Percentiles rank a stretch among this genome's conserved stretches.
Conservation (phyloP, 1,140 invertebrate species). For the Armadillidium nasatum region DNA sequence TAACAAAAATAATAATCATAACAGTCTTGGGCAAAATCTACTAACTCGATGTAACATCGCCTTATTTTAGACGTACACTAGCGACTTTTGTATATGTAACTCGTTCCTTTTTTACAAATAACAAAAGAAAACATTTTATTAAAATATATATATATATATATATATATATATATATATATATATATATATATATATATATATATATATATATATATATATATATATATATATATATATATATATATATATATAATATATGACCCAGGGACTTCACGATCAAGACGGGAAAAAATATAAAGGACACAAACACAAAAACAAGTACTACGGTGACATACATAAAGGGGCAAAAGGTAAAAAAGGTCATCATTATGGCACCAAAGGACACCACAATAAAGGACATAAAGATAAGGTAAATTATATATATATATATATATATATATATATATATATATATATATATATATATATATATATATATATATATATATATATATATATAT, state of each 20-base stretch:
- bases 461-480: no score
- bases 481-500: no score
- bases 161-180: neutral
- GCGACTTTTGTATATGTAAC: no score
- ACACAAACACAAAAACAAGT: constrained; percentile 37
- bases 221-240: neutral
- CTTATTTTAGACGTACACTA: no score
- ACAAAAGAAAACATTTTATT: neutral
- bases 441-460: no score
- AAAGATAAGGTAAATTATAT: constrained; percentile 36
- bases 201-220: constrained; percentile 11
- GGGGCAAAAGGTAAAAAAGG: constrained; percentile 42
- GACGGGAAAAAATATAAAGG: constrained; percentile 40
- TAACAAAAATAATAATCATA: no score
- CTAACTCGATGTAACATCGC: no score
- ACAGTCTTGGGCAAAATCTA: no score
- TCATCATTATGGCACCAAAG: constrained; percentile 38
- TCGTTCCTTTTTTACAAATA: neutral
- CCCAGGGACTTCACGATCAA: constrained; percentile 31
- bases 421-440: no score
- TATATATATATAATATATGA: neutral
- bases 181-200: neutral
- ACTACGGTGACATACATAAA: constrained; percentile 36
- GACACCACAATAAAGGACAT: constrained; percentile 42
- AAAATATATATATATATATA: neutral